phyloP scores from a whole-genome alignment of 1,140 invertebrate genomes.

The Paraescarpia echinospica region DNA sequence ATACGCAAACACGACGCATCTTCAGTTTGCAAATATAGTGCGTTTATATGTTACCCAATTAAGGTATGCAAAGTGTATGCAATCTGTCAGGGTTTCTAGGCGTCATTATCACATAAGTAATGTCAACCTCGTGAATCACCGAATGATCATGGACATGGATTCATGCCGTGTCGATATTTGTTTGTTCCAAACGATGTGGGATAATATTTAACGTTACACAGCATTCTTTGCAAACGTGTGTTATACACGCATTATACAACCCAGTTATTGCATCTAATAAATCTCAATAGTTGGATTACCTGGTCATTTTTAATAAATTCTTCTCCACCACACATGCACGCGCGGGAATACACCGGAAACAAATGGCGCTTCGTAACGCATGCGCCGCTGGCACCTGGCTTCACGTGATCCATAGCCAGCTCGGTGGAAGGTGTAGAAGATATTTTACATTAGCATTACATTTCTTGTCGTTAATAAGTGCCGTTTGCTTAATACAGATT shows the following conservation, averaged over 20 bases:
- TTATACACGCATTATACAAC: background rate
- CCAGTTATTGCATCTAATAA: background rate
- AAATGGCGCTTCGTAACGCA: background rate
- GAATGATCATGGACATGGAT: background rate
- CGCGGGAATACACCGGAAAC: constrained; percentile 3
- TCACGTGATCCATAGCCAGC: background rate
- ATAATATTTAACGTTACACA: background rate
- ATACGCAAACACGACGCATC: background rate
- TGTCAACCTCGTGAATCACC: background rate
- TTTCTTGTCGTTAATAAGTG: background rate
- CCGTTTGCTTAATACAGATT: background rate
- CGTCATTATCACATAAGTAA: background rate
- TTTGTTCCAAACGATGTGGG: background rate
- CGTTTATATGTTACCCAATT: background rate
- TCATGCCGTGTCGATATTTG: background rate
- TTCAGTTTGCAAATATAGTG: background rate
- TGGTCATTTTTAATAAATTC: constrained; percentile 2
- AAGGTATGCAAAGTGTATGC: background rate
- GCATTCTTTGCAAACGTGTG: background rate
- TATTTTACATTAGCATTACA: background rate
- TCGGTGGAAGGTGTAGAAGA: background rate
- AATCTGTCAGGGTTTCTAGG: background rate
- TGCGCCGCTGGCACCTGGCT: background rate
- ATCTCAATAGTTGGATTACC: background rate
- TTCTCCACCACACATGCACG: background rate